Base-by-base conservation (phyloP, 1,140 invertebrate genomes). In the Solenopsis invicta region DNA sequence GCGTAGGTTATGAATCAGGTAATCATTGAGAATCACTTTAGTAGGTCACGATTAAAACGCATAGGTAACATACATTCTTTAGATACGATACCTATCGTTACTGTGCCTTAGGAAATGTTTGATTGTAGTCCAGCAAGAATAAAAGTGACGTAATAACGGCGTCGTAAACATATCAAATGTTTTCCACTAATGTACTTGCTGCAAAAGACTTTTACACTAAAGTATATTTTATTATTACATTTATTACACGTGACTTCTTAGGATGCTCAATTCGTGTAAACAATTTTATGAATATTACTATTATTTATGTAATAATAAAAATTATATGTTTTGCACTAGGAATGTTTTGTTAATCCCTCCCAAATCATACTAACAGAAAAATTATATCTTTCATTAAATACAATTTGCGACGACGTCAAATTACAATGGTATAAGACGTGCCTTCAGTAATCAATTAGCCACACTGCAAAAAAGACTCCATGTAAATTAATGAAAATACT, bases 401-500 rank as follows among this genome's bases (percentile, higher is more conserved):
- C 41, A 41, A 1, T 41, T 29, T 29, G 29, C 29, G 5, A 41
- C 5, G 1, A 29, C 29, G 29, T 29, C n/a, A 8, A 41, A 2
- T 41, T 41, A 41, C 3, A 41, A 41, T 0, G 41, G 8, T 41
- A 41, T 29, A 78, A 34, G 37, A 1, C 10, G 13, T 8, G 61
- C 2, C n/a, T 10, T 37, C 1, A 50, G 0, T 16, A 37, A 69
- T 80, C 45, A 69, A 29, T 80, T 9, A 0, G 54, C 10, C 10
- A 45, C 9, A 41, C 41, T 8, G 16, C 45, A 21, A 67, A 18
- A 56, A 45, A 37, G 10, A 8, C 16, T 6, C 34, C 45, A 66
- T 29, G n/a, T 45, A 66, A 21, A 21, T 50, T 52, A 18, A n/a
- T 66, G 9, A 78, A 78, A 45, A 64, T 34, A 67, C n/a, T 71